These are phyloP conservation scores for Aphis gossypii DNA, from an alignment of 1,140 invertebrate genomes.

Conservation along the genomic window DNA sequence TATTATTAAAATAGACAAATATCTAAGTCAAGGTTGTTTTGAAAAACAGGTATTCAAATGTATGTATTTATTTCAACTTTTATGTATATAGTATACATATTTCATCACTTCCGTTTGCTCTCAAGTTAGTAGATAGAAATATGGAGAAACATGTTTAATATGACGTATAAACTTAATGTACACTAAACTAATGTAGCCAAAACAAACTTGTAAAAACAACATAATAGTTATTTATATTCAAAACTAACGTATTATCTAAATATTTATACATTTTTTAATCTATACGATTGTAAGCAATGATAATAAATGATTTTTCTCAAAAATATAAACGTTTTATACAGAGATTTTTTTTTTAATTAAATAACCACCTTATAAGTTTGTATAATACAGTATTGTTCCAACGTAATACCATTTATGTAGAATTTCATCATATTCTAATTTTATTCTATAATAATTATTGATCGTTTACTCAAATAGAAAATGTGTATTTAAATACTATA, in stretches of 20 bases:
- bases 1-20: constrained; percentile 27
- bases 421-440: not conserved
- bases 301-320: not conserved
- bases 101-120: constrained; percentile 35
- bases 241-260: not conserved
- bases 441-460: not conserved
- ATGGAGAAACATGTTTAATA: not conserved
- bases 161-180: not conserved
- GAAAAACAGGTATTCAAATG: constrained; percentile 25
- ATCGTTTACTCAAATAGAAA: not conserved
- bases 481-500: not conserved
- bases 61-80: constrained; percentile 2
- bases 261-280: not conserved
- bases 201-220: not conserved
- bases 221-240: not conserved
- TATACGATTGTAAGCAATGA: not conserved
- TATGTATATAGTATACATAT: not conserved
- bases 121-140: not conserved
- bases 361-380: not conserved
- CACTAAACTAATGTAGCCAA: not conserved
- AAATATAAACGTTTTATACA: not conserved
- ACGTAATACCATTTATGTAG: not conserved
- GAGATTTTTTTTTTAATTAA: not conserved
- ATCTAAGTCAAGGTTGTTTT: constrained; percentile 37
- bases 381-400: not conserved